Base-by-base conservation (phyloP, 2,888 invertebrate species). In the Colletes collaris region DNA sequence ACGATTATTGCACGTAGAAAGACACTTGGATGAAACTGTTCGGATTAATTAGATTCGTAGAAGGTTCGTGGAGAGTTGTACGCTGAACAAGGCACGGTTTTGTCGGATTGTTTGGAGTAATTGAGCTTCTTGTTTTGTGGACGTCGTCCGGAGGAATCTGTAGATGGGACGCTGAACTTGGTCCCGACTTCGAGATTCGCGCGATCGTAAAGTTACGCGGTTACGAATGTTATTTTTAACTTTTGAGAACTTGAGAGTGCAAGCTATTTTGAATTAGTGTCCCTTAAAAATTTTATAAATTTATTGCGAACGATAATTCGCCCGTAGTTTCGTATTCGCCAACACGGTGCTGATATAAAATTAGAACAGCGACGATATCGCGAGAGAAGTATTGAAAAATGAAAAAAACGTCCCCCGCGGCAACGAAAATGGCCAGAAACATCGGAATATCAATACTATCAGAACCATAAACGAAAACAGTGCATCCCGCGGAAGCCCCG, bases 21-120 rank as follows among this genome's bases (percentile, higher is more conserved):
- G 49, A 49, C 8, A n/a, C 35, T 60, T 27, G 11, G 35, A 2
- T 4, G 1, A 8, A 46, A 16, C 0, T 10, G 16, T 13, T 44
- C 16, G 5, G 4, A 8, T 16, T 0, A 1, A n/a, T 3, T 4
- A 52, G 49, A 46, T 8, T 3, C 3, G 16, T 16, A 16, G 16
- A 5, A 40, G 46, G 46, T 50, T 63, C 0, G 16, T 11, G 2
- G 7, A 4, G 10, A 49, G 16, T 19, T 11, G 27, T 59, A 62
- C 62, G 16, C 16, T 50, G 6, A 46, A 44, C 44, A 13, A 76
- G 66, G 78, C 77, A 66, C 44, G 3, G 58, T 49, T 58, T 62
- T 8, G 27, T 53, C 7, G 50, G 44, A 50, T 27, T 27, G 27
- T 19, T 52, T 62, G 44, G 40, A 44, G 52, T 52, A 16, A 40